Percentiles rank a stretch among this genome's conserved stretches.
These are phyloP conservation scores for Catostylus mosaicus DNA, from an alignment of 30 jellyfish, hydroid and myxozoan genomes.

Conservation along the genomic window DNA sequence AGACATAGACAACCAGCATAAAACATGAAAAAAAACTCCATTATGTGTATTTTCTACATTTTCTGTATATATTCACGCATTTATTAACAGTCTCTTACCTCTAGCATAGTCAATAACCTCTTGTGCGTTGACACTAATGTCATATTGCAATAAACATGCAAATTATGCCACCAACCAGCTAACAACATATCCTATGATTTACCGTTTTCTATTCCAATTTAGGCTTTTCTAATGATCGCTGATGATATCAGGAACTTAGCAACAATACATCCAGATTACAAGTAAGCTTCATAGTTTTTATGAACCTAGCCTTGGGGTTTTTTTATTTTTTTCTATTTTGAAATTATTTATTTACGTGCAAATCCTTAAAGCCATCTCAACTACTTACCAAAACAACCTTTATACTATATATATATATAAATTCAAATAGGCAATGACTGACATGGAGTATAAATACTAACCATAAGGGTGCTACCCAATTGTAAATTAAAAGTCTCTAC, in stretches of 20 bases:
- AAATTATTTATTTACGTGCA: neutral
- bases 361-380: neutral
- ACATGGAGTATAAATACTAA: no score
- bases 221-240: conserved; percentile 94
- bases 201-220: neutral
- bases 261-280: conserved; percentile 88
- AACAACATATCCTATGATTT: neutral
- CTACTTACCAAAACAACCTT: neutral
- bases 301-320: neutral
- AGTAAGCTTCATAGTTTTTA: conserved; percentile 30
- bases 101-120: no score
- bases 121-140: neutral
- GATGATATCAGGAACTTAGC: conserved; percentile 91
- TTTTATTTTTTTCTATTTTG: neutral
- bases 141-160: neutral
- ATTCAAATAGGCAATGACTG: neutral
- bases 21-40: no score
- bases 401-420: no score
- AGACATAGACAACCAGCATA: no score
- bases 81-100: no score
- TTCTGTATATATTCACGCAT: no score
- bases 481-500: no score
- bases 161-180: neutral
- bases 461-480: no score
- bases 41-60: no score